Evolutionary conservation across 2,888 invertebrate genomes (phyloP).

Genomic region (Omphaloscelis lunosa): DNA sequence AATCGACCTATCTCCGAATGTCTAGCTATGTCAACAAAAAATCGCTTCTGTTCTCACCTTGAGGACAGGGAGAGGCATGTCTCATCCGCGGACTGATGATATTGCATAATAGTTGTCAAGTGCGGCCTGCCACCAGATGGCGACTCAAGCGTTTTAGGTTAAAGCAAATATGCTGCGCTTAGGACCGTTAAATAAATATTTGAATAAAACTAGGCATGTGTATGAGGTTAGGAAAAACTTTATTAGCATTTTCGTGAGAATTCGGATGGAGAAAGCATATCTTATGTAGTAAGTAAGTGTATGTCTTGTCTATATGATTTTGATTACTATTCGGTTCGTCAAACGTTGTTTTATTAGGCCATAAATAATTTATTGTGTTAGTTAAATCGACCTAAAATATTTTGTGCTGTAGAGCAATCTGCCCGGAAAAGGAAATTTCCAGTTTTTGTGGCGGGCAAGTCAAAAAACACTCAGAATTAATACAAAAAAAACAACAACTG

Average conservation of each 20-base stretch:
- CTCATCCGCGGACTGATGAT: constrained; percentile 71
- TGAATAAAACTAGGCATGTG: constrained; percentile 23
- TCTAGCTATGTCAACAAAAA: no score
- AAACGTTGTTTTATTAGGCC: background rate
- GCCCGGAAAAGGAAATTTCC: background rate
- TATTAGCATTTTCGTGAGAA: constrained; percentile 46
- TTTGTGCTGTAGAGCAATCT: background rate
- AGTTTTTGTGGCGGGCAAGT: background rate
- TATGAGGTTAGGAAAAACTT: constrained; percentile 9
- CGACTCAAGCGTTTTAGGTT: constrained; percentile 42
- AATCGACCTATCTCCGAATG: no score
- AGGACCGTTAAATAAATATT: constrained; percentile 52
- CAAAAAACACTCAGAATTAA: background rate
- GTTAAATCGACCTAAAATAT: background rate
- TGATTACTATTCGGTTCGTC: background rate
- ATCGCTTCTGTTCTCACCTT: constrained; percentile 13
- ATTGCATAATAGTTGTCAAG: constrained; percentile 81
- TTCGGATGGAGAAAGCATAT: background rate
- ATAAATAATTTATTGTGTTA: background rate
- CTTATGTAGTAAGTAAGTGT: background rate
- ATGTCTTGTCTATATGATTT: background rate
- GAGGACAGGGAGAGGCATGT: no score
- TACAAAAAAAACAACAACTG: no score
- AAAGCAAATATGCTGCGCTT: constrained; percentile 41
- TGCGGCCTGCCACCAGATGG: constrained; percentile 61